These are phyloP conservation scores for Nesometra sesokonis DNA, from an alignment of 35 echinoderm and acorn worm species.

Conservation along the genomic window DNA sequence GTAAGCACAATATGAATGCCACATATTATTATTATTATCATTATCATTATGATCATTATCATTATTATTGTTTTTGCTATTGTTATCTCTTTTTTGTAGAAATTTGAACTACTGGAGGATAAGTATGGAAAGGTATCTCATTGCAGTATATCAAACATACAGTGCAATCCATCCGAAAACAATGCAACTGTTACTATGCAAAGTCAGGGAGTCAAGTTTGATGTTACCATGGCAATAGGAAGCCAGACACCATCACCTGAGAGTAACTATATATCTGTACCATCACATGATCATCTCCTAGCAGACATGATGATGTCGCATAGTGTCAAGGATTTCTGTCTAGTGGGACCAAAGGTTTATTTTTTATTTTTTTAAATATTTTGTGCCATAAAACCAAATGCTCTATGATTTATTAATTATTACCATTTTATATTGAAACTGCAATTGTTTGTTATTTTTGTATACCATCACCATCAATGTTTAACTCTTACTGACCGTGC, in stretches of 20 bases:
- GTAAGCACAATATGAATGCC: no score
- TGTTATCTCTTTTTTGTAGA: slow-evolving; percentile 8
- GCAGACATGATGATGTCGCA: slow-evolving; percentile 93
- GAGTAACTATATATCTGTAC: slow-evolving; percentile 29
- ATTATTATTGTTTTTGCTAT: neutral
- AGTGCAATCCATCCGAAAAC: neutral
- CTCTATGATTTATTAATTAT: no score
- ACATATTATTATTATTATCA: no score
- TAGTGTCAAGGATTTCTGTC: slow-evolving; percentile 77
- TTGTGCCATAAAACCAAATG: no score
- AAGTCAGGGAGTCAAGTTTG: slow-evolving; percentile 12
- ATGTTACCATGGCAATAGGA: neutral
- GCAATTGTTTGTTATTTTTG: no score
- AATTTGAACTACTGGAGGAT: slow-evolving; percentile 67
- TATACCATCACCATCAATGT: no score
- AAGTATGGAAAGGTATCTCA: slow-evolving; percentile 30
- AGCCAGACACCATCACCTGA: neutral
- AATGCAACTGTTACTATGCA: slow-evolving; percentile 21
- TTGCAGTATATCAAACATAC: slow-evolving; percentile 18
- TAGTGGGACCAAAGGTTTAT: slow-evolving; percentile 85
- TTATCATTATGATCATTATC: neutral
- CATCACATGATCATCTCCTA: slow-evolving; percentile 75
- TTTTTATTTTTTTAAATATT: no score
- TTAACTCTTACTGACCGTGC: no score
- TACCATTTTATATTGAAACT: no score